These are phyloP conservation scores for Phragmatobia fuliginosa DNA, from an alignment of 2,888 invertebrate genomes.

Conservation along the genomic window DNA sequence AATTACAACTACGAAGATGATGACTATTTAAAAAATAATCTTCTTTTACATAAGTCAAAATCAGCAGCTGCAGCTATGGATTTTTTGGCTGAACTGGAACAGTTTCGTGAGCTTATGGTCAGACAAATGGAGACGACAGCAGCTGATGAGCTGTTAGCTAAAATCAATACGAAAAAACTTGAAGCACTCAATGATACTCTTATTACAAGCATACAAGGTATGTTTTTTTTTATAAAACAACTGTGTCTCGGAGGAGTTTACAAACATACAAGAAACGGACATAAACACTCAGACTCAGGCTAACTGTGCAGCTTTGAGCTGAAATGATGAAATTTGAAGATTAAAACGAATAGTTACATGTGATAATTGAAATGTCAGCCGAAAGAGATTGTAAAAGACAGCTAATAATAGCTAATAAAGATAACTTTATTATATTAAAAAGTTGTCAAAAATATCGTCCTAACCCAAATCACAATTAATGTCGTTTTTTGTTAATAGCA, in stretches of 20 bases:
- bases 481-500: too few relatives aligned
- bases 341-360: background rate
- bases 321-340: background rate
- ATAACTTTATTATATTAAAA: too few relatives aligned
- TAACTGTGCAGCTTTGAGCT: too few relatives aligned
- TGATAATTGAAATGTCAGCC: background rate
- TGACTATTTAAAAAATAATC: background rate
- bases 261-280: too few relatives aligned
- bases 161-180: constrained; percentile 74
- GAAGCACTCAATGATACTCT: constrained; percentile 76
- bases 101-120: constrained; percentile 73
- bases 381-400: background rate
- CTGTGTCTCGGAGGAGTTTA: too few relatives aligned
- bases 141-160: constrained; percentile 77
- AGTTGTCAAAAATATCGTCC: too few relatives aligned
- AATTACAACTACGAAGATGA: too few relatives aligned
- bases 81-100: constrained; percentile 69
- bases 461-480: background rate
- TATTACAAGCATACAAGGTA: constrained; percentile 73
- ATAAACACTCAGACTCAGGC: too few relatives aligned
- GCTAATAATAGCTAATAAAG: too few relatives aligned
- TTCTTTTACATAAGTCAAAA: background rate
- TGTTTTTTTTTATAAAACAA: too few relatives aligned
- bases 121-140: constrained; percentile 78
- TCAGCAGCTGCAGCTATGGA: constrained; percentile 52